Evolutionary conservation across 2,113 vertebrate genomes (phyloP).

Genomic region (Craseonycteris thonglongyai): DNA sequence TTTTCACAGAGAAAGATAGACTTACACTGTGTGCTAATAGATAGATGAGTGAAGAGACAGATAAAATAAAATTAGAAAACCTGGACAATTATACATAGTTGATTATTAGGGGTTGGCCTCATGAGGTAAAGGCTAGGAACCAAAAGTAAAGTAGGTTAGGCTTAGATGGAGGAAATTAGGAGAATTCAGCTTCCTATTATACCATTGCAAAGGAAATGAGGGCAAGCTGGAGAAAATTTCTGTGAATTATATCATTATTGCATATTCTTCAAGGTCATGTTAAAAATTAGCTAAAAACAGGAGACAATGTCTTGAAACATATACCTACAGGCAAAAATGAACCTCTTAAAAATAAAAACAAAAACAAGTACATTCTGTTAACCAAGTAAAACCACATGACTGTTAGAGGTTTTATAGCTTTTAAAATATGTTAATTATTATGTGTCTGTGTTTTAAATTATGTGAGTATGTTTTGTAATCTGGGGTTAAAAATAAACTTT

Average conservation of each 20-base stretch:
- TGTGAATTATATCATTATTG: background rate
- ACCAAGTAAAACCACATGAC: background rate
- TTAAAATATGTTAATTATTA: background rate
- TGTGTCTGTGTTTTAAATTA: background rate
- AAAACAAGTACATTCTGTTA: background rate
- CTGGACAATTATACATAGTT: background rate
- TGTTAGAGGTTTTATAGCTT: background rate
- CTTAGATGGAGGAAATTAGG: background rate
- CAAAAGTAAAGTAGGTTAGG: background rate
- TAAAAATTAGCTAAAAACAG: background rate
- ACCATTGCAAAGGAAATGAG: background rate
- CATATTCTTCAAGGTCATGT: background rate
- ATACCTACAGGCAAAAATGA: background rate
- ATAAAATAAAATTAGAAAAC: background rate
- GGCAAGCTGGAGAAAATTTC: background rate
- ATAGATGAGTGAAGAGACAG: background rate
- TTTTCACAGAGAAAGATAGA: background rate
- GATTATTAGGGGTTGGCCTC: background rate
- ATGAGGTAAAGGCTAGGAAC: background rate
- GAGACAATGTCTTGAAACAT: background rate
- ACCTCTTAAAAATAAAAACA: background rate
- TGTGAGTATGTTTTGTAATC: background rate
- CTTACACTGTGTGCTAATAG: background rate
- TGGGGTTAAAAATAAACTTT: constrained; percentile 23
- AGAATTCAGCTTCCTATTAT: background rate